Conservation (phyloP, 2,888 invertebrate genomes). For the Carterocephalus palaemon region DNA sequence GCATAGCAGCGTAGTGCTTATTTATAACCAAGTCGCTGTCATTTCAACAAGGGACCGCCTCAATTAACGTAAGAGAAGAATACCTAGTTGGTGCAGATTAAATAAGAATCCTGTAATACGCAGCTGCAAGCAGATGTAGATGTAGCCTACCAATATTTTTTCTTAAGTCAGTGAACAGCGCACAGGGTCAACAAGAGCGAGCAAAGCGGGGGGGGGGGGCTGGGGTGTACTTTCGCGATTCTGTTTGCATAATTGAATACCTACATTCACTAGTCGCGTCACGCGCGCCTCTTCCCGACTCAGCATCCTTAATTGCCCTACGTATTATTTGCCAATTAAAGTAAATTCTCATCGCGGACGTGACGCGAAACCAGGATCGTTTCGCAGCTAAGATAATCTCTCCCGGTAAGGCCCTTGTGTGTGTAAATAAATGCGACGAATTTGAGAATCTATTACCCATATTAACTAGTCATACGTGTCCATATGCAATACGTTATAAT, state of each 20-base stretch:
- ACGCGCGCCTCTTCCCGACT: slow-evolving; percentile 74
- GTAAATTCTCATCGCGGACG: slow-evolving; percentile 76
- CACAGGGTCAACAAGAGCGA: slow-evolving; percentile 47
- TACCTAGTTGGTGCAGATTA: neutral
- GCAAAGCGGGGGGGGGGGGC: slow-evolving; percentile 38
- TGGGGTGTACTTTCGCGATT: slow-evolving; percentile 62
- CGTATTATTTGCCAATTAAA: slow-evolving; percentile 80
- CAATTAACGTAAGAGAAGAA: neutral
- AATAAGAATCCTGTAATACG: too few species aligned
- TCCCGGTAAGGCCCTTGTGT: slow-evolving; percentile 45
- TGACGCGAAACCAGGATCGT: slow-evolving; percentile 73
- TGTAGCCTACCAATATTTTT: too few species aligned
- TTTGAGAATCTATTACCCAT: slow-evolving; percentile 1
- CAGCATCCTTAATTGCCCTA: slow-evolving; percentile 78
- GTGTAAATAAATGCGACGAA: slow-evolving; percentile 47
- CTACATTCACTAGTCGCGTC: slow-evolving; percentile 66
- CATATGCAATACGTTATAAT: too few species aligned
- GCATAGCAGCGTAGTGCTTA: slow-evolving; percentile 19
- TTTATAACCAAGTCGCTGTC: too few species aligned
- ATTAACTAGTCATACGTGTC: too few species aligned
- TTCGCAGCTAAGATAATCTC: slow-evolving; percentile 51
- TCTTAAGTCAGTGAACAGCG: slow-evolving; percentile 14
- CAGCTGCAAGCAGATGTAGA: neutral
- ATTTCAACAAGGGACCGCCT: too few species aligned
- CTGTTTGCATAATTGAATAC: slow-evolving; percentile 77